Evolutionary conservation across 2,797 vertebrate species (phyloP), one percentile per base, ranked within the genome.

Genomic region (Paramormyrops hopkinsi): DNA sequence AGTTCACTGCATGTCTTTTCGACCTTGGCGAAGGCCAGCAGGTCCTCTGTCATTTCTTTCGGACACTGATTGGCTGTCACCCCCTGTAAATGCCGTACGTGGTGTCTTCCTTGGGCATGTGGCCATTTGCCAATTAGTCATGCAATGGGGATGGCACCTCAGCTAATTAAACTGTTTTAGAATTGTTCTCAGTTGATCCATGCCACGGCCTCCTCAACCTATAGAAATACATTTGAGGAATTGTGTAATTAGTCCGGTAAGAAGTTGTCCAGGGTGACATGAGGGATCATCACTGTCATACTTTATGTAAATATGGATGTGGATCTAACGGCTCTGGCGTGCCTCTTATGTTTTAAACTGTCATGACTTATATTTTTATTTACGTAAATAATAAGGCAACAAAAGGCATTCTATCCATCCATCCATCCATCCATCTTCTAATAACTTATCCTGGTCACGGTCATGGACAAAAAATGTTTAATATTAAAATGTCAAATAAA

Each of bases 151-250:
- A 90, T 93, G 95, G 93, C 95, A 94, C 93, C 92, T 86, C 88
- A 91, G 93, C 91, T 94, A 95, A 96, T 96, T 94, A 95, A 91
- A 91, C 89, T 87, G 86, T 91, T 91, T 94, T 94, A 93, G 91
- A 95, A 94, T 94, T 95, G 92, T 92, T 91, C 89, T 86, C 92
- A 90, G 92, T 92, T 93, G 92, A 95, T 95, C 93, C 93, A 59
- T 79, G 89, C 84, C 89, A 79, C 29, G 86, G 65, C 51, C 86
- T 87, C 69, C 89, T 79, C 84, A 88, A 88, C 69, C 54, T 69
- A 56, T 56, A 46, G n/a, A 89, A 88, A 88, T 87, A 88, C 50
- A 82, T 79, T 76, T 56, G 89, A 73, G 73, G 41, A 88, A 44
- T 82, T 56, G 85, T 33, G 22, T 88, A 88, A 89, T 89, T 89